Conservation (phyloP, 37 sponge, comb jelly and placozoan genomes). For the Chondrilla cf. caribensis region DNA sequence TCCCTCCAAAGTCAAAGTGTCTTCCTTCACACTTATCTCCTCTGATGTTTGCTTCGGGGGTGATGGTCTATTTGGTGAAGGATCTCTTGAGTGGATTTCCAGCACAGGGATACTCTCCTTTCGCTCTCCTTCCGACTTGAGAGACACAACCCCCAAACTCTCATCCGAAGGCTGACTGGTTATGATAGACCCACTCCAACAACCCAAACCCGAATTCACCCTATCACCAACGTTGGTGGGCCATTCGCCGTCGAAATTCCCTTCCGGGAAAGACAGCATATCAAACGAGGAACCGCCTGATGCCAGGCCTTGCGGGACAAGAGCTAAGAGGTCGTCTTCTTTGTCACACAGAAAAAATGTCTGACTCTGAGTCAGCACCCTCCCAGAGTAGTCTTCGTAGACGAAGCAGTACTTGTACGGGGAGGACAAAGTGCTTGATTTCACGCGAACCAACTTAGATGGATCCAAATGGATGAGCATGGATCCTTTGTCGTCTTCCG, state of each 20-base stretch:
- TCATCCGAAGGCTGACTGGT: neutral
- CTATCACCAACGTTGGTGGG: neutral
- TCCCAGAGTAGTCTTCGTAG: neutral
- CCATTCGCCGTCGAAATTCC: neutral
- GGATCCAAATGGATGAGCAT: neutral
- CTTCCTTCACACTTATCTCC: too few species aligned
- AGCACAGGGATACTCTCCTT: too few species aligned
- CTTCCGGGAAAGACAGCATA: constrained; percentile 1
- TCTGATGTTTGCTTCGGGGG: too few species aligned
- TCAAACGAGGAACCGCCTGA: neutral
- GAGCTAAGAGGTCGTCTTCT: neutral
- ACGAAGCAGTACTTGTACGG: neutral
- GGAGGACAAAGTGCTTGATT: neutral
- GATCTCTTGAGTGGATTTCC: too few species aligned
- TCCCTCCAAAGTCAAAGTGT: too few species aligned
- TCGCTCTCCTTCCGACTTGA: too few species aligned
- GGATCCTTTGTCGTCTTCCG: neutral
- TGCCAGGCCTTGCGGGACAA: neutral
- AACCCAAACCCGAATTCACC: neutral
- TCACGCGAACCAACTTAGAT: neutral
- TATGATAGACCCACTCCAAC: neutral
- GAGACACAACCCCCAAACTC: neutral
- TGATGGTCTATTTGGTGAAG: too few species aligned
- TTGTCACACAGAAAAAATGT: neutral
- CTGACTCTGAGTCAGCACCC: neutral